phyloP scores from a whole-genome alignment of 2,888 invertebrate species.

The Pharmacophagus antenor region DNA sequence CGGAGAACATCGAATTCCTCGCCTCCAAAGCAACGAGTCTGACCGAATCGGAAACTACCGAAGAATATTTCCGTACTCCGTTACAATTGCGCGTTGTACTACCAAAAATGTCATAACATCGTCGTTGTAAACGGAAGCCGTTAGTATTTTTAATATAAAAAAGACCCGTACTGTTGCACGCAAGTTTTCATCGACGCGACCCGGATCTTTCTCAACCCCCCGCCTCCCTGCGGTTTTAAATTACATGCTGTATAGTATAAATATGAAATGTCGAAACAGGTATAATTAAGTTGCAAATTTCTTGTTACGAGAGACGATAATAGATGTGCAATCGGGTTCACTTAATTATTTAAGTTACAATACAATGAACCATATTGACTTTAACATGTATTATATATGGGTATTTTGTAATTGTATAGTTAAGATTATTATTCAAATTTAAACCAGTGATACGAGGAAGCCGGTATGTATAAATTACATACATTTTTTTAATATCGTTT shows the following conservation, averaged over 20 bases:
- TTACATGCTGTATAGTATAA: constrained; percentile 25
- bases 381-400: not conserved
- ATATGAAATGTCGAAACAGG: constrained; percentile 42
- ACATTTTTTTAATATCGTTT: too few species aligned
- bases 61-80: constrained; percentile 15
- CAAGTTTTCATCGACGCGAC: constrained; percentile 32
- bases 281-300: constrained; percentile 44
- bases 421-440: too few species aligned
- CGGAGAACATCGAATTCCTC: constrained; percentile 57
- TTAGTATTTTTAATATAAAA: constrained; percentile 22
- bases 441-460: too few species aligned
- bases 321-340: constrained; percentile 7
- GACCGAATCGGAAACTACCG: constrained; percentile 43
- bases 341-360: not conserved
- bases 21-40: constrained; percentile 43
- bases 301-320: constrained; percentile 12
- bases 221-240: constrained; percentile 37
- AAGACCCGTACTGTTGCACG: constrained; percentile 35
- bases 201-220: constrained; percentile 57
- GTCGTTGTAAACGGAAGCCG: constrained; percentile 18
- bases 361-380: not conserved
- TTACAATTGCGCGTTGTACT: constrained; percentile 13
- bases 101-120: constrained; percentile 7
- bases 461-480: too few species aligned
- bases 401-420: not conserved